Evolutionary conservation across 2,797 vertebrate species (phyloP).

Genomic region (Dermochelys coriacea): DNA sequence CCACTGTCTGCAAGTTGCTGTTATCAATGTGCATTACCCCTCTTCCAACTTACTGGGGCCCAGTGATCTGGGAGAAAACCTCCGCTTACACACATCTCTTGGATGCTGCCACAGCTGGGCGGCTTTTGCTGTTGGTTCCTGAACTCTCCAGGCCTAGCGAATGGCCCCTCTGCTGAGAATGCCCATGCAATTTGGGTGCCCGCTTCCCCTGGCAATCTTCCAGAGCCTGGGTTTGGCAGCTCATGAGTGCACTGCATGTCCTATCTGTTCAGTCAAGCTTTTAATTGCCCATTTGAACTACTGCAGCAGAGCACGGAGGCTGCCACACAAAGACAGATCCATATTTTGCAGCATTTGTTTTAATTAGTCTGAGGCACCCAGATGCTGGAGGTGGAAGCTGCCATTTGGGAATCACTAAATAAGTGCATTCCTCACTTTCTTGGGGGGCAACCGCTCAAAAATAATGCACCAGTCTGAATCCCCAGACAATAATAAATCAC

Average conservation of each 20-base stretch:
- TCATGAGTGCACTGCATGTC: conserved; percentile 52
- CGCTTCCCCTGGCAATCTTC: background rate
- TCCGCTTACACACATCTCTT: background rate
- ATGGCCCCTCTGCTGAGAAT: background rate
- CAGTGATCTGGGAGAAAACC: background rate
- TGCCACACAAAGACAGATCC: conserved; percentile 44
- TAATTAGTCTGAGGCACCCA: conserved; percentile 65
- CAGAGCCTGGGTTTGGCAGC: background rate
- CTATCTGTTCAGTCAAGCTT: conserved; percentile 74
- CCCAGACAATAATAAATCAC: background rate
- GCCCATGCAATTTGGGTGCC: conserved; percentile 5
- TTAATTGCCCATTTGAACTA: conserved; percentile 71
- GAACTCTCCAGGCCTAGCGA: background rate
- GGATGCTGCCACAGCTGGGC: accelerated
- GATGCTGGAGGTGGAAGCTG: conserved; percentile 4
- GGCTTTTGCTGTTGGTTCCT: background rate
- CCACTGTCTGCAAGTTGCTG: background rate
- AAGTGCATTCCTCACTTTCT: background rate
- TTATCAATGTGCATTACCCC: background rate
- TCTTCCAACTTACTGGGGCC: background rate
- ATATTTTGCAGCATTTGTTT: background rate
- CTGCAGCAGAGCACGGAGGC: conserved; percentile 18
- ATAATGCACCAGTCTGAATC: background rate
- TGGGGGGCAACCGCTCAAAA: background rate
- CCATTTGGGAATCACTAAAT: background rate